Base-by-base conservation (phyloP, 2,113 vertebrate genomes). In the Micronisus gabar region DNA sequence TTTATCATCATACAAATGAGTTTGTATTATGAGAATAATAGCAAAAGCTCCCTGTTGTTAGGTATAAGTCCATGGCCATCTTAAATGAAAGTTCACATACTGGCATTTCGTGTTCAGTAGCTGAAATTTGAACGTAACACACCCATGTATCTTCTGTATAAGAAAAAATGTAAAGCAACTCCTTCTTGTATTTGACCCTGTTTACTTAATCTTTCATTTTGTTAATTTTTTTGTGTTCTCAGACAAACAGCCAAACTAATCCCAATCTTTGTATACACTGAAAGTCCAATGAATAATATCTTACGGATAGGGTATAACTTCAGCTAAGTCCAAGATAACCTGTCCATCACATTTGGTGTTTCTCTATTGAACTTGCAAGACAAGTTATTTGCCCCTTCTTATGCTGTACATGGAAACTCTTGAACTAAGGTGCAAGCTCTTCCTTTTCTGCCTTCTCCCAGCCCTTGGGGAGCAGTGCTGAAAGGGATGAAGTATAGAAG, bases 291-390 rank as follows among this genome's bases (percentile, higher is more conserved):
- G 11, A 58, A 23, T 43, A 68, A 15, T 19, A 32, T 23, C 36
- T 80, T 81, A 36, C 16, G 50, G n/a, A 12, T 11, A 70, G 25
- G 10, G 5, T 43, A 25, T 27, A 48, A 71, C 13, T 62, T 70
- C 25, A 70, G 16, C 22, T n/a, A 55, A 87, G 53, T 65, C 48
- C 27, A 29, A 38, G 7, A 81, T 38, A 90, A n/a, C 32, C 40
- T 52, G 30, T 36, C 48, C 3, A 2, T 56, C 26, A 15, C 0
- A 0, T 36, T 29, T 56, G 25, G 25, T 38, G 21, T 76, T 70
- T 73, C 48, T 79, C 21, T 55, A 2, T 2, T 65, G 34, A 48
- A 65, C 30, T 50, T 38, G 6, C 45, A 56, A 50, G 58, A 72
- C 9, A 30, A 76, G 47, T 55, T 78, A 25, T 25, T 81, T 90